Percentiles rank a stretch among this genome's conserved stretches.
phyloP scores from a whole-genome alignment of 2,797 vertebrate species.

The Gobionotothen gibberifrons region DNA sequence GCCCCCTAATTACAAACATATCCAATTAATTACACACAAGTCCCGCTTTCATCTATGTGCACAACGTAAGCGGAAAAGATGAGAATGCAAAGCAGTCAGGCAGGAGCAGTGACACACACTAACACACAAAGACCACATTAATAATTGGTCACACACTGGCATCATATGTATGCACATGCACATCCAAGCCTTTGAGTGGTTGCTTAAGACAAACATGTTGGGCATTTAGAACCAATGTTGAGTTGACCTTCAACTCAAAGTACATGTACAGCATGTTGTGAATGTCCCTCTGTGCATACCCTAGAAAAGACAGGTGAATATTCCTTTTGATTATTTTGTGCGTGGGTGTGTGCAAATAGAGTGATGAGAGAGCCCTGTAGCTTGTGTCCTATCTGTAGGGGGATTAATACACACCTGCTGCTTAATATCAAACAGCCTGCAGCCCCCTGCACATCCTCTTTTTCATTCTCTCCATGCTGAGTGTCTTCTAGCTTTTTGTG shows the following conservation, averaged over 20 bases:
- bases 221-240: slow-evolving; percentile 31
- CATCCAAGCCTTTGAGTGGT: slow-evolving; percentile 10
- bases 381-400: slow-evolving; percentile 27
- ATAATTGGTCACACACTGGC: slow-evolving; percentile 68
- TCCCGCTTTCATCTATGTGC: slow-evolving; percentile 74
- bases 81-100: slow-evolving; percentile 67
- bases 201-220: slow-evolving; percentile 40
- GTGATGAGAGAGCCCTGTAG: slow-evolving; percentile 10
- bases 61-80: slow-evolving; percentile 47
- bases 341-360: slow-evolving; percentile 6
- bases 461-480: background rate
- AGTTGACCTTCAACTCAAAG: slow-evolving; percentile 20
- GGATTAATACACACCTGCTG: slow-evolving; percentile 53
- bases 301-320: slow-evolving; percentile 11
- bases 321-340: slow-evolving; percentile 22
- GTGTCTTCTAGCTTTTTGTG: background rate
- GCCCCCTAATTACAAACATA: slow-evolving; percentile 82
- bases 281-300: slow-evolving; percentile 1
- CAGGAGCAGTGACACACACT: slow-evolving; percentile 64
- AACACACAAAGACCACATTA: slow-evolving; percentile 64
- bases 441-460: slow-evolving; percentile 4
- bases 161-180: slow-evolving; percentile 41
- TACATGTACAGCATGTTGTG: slow-evolving; percentile 16
- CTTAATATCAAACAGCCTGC: slow-evolving; percentile 51
- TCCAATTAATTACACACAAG: slow-evolving; percentile 82